Evolutionary conservation across 2,888 invertebrate species (phyloP).

Genomic region (Morpho helenor): DNA sequence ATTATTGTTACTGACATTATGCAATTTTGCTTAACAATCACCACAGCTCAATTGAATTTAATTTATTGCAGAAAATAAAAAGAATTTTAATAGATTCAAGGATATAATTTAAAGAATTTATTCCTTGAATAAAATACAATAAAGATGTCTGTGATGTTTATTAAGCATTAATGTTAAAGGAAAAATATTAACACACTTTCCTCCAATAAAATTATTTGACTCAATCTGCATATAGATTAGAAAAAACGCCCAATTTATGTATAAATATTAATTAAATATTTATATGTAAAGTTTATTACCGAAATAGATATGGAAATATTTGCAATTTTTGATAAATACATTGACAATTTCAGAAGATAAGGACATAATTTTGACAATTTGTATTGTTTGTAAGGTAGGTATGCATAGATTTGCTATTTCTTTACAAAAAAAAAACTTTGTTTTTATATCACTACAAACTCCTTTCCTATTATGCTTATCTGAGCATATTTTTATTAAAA

Average conservation of each 20-base stretch:
- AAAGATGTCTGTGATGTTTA: constrained; percentile 1
- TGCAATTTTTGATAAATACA: constrained; percentile 17
- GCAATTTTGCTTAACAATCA: not conserved
- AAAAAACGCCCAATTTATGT: not conserved
- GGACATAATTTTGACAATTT: constrained; percentile 57
- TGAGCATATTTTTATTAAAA: no score
- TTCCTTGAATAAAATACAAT: not conserved
- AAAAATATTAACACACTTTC: not conserved
- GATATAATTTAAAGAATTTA: not conserved
- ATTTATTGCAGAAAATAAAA: no score
- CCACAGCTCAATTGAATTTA: not conserved
- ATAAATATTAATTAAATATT: constrained; percentile 5
- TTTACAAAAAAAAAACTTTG: constrained; percentile 45
- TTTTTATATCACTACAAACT: constrained; percentile 1
- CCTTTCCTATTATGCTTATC: not conserved
- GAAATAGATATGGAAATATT: constrained; percentile 2
- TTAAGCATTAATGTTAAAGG: not conserved
- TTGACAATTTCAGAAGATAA: constrained; percentile 39
- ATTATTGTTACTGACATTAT: constrained; percentile 3
- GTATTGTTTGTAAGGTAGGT: constrained; percentile 48
- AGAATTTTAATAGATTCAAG: no score
- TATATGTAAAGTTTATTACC: constrained; percentile 5
- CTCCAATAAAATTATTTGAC: constrained; percentile 9
- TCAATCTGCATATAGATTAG: constrained; percentile 9
- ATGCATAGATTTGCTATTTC: constrained; percentile 67